phyloP scores from a whole-genome alignment of 2,888 invertebrate species.

The Tridacna gigas region DNA sequence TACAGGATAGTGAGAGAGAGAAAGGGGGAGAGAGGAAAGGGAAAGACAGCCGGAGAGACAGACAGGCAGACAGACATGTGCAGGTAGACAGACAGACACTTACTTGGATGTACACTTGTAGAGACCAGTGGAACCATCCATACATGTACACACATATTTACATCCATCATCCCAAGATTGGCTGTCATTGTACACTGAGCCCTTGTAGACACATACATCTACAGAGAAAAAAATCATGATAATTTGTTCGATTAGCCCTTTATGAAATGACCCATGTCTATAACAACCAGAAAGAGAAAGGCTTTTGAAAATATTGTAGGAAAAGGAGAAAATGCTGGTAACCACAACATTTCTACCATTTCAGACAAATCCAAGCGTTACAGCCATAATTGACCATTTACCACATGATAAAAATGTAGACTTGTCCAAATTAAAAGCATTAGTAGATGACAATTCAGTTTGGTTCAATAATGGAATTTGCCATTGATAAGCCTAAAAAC shows the following conservation, averaged over 20 bases:
- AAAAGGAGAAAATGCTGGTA: too few relatives aligned
- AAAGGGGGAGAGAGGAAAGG: too few relatives aligned
- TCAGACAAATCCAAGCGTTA: too few relatives aligned
- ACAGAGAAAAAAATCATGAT: conserved; percentile 28
- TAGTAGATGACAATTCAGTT: too few relatives aligned
- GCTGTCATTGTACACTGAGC: conserved; percentile 67
- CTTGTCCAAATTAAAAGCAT: too few relatives aligned
- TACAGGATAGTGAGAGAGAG: too few relatives aligned
- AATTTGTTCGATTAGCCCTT: not conserved
- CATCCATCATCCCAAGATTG: conserved; percentile 77
- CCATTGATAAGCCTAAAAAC: too few relatives aligned
- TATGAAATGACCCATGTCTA: not conserved
- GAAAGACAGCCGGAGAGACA: too few relatives aligned
- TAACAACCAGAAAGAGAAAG: not conserved
- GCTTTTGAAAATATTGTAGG: not conserved
- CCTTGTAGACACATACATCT: conserved; percentile 75
- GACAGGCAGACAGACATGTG: not conserved
- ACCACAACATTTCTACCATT: too few relatives aligned
- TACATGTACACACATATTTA: conserved; percentile 73
- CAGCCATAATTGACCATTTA: too few relatives aligned
- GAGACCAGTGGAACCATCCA: conserved; percentile 64
- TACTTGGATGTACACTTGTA: conserved; percentile 75
- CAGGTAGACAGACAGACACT: conserved; percentile 29
- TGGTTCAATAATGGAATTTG: too few relatives aligned
- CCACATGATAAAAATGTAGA: too few relatives aligned